Percentiles rank a stretch among this genome's conserved stretches.
These are phyloP conservation scores for Mimachlamys varia DNA, from an alignment of 2,888 invertebrate species.

Conservation along the genomic window DNA sequence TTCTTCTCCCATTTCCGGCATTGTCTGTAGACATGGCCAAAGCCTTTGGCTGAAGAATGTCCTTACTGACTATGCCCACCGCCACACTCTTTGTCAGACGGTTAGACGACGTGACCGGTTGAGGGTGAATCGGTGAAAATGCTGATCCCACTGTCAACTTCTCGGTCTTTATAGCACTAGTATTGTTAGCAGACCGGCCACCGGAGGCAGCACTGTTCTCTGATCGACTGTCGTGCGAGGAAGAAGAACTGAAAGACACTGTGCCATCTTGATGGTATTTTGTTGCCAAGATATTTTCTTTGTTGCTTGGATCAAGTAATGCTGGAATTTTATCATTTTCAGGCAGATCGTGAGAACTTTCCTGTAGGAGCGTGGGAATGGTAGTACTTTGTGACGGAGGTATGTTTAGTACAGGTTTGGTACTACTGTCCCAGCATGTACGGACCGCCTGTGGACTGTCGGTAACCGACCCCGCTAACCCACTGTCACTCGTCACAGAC, in stretches of 20 bases:
- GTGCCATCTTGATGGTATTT: slow-evolving; percentile 32
- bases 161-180: slow-evolving; percentile 64
- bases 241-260: slow-evolving; percentile 17
- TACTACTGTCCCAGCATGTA: not conserved
- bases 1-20: not conserved
- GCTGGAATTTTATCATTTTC: not conserved
- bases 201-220: slow-evolving; percentile 43
- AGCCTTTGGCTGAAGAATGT: slow-evolving; percentile 67
- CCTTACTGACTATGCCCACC: slow-evolving; percentile 57
- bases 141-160: slow-evolving; percentile 65
- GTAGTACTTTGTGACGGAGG: not conserved
- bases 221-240: slow-evolving; percentile 40
- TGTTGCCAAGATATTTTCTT: not conserved
- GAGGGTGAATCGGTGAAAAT: slow-evolving; percentile 76
- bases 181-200: slow-evolving; percentile 47
- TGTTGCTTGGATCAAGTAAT: slow-evolving; percentile 35
- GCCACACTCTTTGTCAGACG: slow-evolving; percentile 53
- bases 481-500: slow-evolving; percentile 42
- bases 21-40: slow-evolving; percentile 48
- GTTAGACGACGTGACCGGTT: slow-evolving; percentile 66
- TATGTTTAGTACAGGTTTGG: not conserved
- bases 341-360: not conserved
- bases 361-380: not conserved
- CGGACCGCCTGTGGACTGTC: not conserved
- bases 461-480: not conserved